Percentiles rank a stretch among this genome's conserved stretches.
Conservation (phyloP, 2,113 vertebrate genomes). For the Phaetusa simplex region DNA sequence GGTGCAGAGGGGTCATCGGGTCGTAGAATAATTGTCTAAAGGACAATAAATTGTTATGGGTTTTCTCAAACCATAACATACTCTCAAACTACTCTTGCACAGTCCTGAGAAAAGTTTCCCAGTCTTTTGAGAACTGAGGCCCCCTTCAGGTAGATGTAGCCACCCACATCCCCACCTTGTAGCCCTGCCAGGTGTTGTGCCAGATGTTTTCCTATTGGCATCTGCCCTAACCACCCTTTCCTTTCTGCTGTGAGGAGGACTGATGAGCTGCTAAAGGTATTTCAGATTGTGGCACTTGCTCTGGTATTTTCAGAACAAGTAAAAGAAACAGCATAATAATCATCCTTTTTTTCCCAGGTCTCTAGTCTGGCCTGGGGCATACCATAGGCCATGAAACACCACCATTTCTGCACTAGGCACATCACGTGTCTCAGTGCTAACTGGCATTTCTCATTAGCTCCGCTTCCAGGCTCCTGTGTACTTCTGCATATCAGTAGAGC, state of each 20-base stretch:
- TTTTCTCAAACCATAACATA: too few relatives aligned
- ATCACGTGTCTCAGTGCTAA: background rate
- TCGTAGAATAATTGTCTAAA: too few relatives aligned
- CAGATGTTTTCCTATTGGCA: background rate
- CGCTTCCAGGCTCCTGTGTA: background rate
- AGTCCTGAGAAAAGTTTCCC: background rate
- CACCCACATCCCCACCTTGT: background rate
- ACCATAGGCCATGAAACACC: background rate
- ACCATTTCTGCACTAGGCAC: background rate
- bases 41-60: too few relatives aligned
- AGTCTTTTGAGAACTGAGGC: background rate
- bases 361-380: background rate
- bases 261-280: background rate
- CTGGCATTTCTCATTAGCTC: background rate
- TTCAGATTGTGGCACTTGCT: background rate
- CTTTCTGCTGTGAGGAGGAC: background rate
- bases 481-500: background rate
- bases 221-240: background rate
- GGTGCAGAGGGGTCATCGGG: too few relatives aligned
- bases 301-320: background rate
- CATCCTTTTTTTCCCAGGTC: background rate
- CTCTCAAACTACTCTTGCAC: background rate
- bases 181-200: background rate
- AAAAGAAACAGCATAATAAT: background rate
- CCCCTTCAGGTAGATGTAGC: background rate